Evolutionary conservation across 2,113 vertebrate species (phyloP), one percentile per base, ranked within the genome.

Genomic region (Hippoglossus stenolepis): DNA sequence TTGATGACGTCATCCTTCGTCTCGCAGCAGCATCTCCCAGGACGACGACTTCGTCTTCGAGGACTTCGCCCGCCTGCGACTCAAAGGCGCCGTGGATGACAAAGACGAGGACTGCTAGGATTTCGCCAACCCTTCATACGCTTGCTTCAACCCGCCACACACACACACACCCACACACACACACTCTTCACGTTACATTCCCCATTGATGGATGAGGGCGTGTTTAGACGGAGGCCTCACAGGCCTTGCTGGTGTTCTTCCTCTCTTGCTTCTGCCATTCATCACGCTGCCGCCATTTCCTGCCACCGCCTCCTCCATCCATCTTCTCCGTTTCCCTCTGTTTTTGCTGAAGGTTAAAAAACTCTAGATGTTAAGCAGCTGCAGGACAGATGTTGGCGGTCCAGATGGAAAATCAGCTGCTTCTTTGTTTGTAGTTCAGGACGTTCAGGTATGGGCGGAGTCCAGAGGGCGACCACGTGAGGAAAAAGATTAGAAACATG

Each of bases 41-140:
- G 96, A 97, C 1, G 97, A 97, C 0, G 97, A 97, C 94, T 96
- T 97, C 1, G 96, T 97, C 63, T 97, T 97, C 15, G 97, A 97
- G 88, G 97, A 97, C 84, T 97, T 97, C 47, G 97, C 97, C 53
- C 94, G 97, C 2, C 94, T 97, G 53, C 93, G 97, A 65, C 96
- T 97, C 69, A 97, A 97, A 89, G 96, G 96, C 26, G 89, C 91
- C 3, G 95, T 96, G 84, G 96, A 97, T 5, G 96, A 97, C 45
- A 95, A 97, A 49, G 96, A 96, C 1, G 96, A 97, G 2, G 96
- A 97, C 83, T 94, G 93, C 92, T 95, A 90, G 91, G 87, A 89
- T 79, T 64, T 72, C 67, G 57, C 62, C 62, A 15, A 12, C 73
- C 60, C 45, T 31, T 38, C 84, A 72, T 54, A 68, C 17, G 65